These are phyloP conservation scores for Anguilla marmorata DNA, from an alignment of 2,797 vertebrate genomes.

Conservation along the genomic window DNA sequence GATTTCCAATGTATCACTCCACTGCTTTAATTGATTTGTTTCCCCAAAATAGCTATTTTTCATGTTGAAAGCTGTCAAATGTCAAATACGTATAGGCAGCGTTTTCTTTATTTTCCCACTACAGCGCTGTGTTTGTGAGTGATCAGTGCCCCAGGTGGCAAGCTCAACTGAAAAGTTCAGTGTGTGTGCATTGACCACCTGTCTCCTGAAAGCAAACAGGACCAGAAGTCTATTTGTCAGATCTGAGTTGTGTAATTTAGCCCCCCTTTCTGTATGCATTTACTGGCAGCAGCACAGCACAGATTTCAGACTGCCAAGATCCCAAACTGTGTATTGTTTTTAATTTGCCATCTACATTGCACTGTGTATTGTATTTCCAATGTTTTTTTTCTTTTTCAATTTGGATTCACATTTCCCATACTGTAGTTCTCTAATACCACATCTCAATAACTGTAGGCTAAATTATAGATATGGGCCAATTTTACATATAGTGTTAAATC, in stretches of 20 bases:
- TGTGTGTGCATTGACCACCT: neutral
- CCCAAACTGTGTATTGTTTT: neutral
- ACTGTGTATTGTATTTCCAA: neutral
- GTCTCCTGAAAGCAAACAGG: neutral
- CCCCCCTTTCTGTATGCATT: neutral
- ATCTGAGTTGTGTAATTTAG: neutral
- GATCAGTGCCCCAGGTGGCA: neutral
- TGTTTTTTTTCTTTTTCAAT: neutral
- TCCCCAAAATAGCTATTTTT: conserved; percentile 34
- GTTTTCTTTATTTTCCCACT: conserved; percentile 31
- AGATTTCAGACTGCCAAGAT: neutral
- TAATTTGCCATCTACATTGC: neutral
- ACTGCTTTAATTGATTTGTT: conserved; percentile 30
- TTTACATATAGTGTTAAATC: neutral
- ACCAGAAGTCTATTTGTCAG: neutral
- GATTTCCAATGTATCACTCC: neutral
- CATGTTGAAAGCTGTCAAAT: conserved; percentile 31
- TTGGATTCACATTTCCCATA: neutral
- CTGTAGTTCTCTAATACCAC: neutral
- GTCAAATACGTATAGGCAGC: conserved; percentile 25
- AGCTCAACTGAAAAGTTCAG: neutral
- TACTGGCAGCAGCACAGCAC: neutral
- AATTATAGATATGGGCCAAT: neutral
- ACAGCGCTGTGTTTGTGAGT: conserved; percentile 30
- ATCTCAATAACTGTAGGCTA: neutral